Conservation (phyloP, 2,113 vertebrate genomes). For the Gymnobelideus leadbeateri region DNA sequence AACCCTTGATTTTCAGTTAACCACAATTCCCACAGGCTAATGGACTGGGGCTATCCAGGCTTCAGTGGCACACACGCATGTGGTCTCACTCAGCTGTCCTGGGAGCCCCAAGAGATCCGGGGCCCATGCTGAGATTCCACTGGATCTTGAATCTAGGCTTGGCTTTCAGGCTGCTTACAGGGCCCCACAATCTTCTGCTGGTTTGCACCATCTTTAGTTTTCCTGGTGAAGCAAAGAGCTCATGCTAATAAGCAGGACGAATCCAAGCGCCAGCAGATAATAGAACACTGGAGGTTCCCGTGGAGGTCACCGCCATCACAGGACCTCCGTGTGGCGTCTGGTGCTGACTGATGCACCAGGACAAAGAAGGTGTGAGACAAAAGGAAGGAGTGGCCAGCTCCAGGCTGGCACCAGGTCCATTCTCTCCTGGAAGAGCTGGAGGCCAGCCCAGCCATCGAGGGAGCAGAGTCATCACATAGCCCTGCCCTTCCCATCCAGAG, state of each 20-base stretch:
- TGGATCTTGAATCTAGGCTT: too few species aligned
- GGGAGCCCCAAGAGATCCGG: background rate
- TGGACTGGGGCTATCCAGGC: background rate
- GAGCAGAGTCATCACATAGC: background rate
- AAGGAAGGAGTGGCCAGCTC: background rate
- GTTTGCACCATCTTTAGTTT: background rate
- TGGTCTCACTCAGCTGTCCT: background rate
- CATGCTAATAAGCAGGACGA: background rate
- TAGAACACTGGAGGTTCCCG: background rate
- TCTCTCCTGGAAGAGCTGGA: background rate
- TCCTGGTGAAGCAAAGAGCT: background rate
- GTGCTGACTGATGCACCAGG: background rate
- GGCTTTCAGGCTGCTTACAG: background rate
- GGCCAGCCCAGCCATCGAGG: background rate
- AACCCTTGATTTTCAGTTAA: background rate
- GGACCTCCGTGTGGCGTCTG: background rate
- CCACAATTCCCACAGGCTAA: too few species aligned
- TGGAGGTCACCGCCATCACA: background rate
- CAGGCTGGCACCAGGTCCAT: rapidly evolving
- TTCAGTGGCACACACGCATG: rapidly evolving
- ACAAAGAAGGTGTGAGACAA: background rate
- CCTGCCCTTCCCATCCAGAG: background rate
- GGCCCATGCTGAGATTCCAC: too few species aligned
- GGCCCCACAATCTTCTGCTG: background rate
- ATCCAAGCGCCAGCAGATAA: background rate